Evolutionary conservation across 37 sponge, comb jelly and placozoan genomes (phyloP), one percentile per base, ranked within the genome.

Genomic region (Haliclona indistincta): DNA sequence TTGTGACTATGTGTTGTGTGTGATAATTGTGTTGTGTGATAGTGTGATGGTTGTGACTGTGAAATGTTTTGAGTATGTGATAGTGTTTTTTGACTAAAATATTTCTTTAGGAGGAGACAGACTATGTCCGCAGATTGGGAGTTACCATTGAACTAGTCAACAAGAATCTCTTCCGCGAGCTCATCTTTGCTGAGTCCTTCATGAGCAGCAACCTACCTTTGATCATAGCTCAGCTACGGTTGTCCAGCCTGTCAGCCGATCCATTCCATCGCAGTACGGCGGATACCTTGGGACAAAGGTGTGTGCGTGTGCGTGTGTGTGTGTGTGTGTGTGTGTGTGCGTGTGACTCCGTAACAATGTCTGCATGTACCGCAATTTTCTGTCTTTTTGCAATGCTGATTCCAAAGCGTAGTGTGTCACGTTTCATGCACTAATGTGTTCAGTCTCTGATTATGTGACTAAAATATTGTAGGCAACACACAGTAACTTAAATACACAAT

Each of bases 131-230:
- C 33, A 81, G 81, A 34, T 47, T 90, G 10, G 86, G 86, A 26
- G 70, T 90, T 51, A 90, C 91, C 29, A 72, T 90, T 66, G 91
- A 90, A 42, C 91, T 90, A 13, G 81, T 90, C 77, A 90, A 90
- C 74, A 90, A 90, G 82, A 90, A 90, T 82, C 85, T 90, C 30
- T 90, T 90, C 76, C 63, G 91, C 30, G 91, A 90, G 44, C 82
- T 90, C 29, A 90, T 90, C 25, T 90, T 90, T 85, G 91, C 91
- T 4, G 91, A 90, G 78, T 67, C 81, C 54, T 90, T 90, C 74
- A 90, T 90, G 91, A 85, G 82, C 70, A 78, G 78, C 68, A 90
- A 90, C 69, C 73, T 90, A 1, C 91, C 91, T 23, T 73, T 90
- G 3, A 90, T 90, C 43, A 85, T 77, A 40, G 91, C 86, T 26